These are phyloP conservation scores for Sialia sialis DNA, from an alignment of 2,113 vertebrate genomes.

Conservation along the genomic window DNA sequence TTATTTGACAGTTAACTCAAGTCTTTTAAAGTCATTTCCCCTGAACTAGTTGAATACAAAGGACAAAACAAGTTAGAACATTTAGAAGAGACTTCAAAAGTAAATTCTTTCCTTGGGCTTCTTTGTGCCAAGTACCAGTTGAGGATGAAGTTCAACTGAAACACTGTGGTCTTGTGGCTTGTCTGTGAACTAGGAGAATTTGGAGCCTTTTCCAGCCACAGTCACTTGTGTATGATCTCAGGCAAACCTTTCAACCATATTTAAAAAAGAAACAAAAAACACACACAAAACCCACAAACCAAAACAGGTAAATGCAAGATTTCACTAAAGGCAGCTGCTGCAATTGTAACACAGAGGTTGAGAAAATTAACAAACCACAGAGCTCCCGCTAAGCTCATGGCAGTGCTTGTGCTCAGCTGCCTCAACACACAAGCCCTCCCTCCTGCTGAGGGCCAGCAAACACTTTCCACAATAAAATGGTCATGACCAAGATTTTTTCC, in stretches of 20 bases:
- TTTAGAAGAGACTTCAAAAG: constrained; percentile 21
- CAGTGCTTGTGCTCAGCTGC: not conserved
- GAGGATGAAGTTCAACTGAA: not conserved
- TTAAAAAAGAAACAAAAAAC: not conserved
- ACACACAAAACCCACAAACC: not conserved
- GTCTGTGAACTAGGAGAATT: not conserved
- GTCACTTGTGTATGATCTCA: not conserved
- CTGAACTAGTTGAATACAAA: not conserved
- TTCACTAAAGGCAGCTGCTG: not conserved
- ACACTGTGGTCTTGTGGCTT: not conserved
- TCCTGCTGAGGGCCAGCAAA: not conserved
- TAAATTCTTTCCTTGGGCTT: not conserved
- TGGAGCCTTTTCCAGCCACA: not conserved
- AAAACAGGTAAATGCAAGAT: not conserved
- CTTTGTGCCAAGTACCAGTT: not conserved
- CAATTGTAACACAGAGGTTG: not conserved
- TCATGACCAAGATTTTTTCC: not conserved
- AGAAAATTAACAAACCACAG: not conserved
- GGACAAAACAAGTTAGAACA: constrained; percentile 18
- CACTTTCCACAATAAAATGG: not conserved
- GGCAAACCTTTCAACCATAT: not conserved
- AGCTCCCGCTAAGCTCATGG: not conserved
- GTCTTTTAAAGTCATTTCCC: not conserved
- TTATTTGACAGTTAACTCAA: not conserved
- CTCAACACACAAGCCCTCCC: not conserved